Evolutionary conservation across 2,888 invertebrate species (phyloP), one percentile per base, ranked within the genome.

Genomic region (Dendrolimus houi): DNA sequence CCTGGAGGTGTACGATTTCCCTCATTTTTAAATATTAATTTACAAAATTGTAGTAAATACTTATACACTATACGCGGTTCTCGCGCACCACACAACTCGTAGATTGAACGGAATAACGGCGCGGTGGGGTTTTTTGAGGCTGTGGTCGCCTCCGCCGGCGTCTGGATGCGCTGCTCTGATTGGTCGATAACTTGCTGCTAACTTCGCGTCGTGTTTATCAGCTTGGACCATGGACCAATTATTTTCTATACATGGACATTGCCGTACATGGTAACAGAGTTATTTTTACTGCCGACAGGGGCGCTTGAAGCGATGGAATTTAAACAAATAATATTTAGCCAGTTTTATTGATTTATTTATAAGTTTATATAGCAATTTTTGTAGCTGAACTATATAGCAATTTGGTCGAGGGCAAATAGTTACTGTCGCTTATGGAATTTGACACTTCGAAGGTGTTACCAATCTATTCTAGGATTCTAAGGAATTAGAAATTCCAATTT

Each of bases 1-100:
- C 95, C 82, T 96, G 96, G 64, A 96, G 85, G 75, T 95, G 95
- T 69, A 96, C 95, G 84, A 96, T 96, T 92, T 96, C 96, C 90
- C 96, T 93, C 96, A 96, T 96, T 74, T 89, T 92, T 70, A 73
- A 29, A 71, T 74, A 78, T 69, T 70, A 58, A 64, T 70, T 73
- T 65, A 63, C 71, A 70, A 75, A 81, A 85, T 83, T 86, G 72
- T 70, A 85, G 79, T 83, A 81, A 75, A 67, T 67, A 79, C 74
- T 79, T 79, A 79, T 65, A 81, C 83, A 89, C 89, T 86, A 83
- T 74, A 83, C 87, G 85, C 84, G 78, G 75, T 79, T 80, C 83
- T 80, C 85, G 77, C 81, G 77, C 81, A 81, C 83, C 70, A 77
- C 88, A 84, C 85, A 71, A 71, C 85, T 87, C 81, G 84, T 62